Conservation (phyloP, 1,140 invertebrate genomes). For the Cyclargus thomasi region DNA sequence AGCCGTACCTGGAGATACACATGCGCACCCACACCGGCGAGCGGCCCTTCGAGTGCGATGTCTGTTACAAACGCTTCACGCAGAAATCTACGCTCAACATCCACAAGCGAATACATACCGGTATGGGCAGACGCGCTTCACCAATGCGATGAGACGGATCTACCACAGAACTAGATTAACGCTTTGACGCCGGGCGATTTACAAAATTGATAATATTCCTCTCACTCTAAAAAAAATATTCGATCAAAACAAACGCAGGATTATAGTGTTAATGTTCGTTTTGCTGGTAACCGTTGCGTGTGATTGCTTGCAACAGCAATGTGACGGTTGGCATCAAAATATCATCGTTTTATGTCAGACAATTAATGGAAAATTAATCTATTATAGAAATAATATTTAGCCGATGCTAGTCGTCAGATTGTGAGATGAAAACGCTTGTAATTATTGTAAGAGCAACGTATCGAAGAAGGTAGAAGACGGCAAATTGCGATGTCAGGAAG, state of each 20-base stretch:
- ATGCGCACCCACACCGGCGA: constrained; percentile 86
- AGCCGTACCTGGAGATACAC: constrained; percentile 84
- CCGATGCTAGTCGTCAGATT: constrained; percentile 23
- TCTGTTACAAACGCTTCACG: constrained; percentile 81
- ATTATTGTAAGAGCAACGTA: constrained; percentile 38
- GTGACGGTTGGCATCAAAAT: constrained; percentile 25
- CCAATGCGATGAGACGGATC: background rate
- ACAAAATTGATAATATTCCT: background rate
- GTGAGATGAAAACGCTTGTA: constrained; percentile 6
- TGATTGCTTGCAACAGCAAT: constrained; percentile 24
- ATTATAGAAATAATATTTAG: background rate
- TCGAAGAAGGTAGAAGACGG: constrained; percentile 60
- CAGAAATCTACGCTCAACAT: constrained; percentile 84
- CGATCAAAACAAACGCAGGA: background rate
- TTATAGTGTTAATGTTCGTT: constrained; percentile 11
- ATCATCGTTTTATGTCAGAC: background rate
- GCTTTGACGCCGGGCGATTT: background rate
- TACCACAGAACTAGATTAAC: background rate
- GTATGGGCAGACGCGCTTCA: constrained; percentile 45
- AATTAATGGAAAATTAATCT: background rate
- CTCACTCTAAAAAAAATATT: constrained; percentile 10
- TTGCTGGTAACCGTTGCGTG: constrained; percentile 20
- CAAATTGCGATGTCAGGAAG: constrained; percentile 65
- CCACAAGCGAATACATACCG: constrained; percentile 87
- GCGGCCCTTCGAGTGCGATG: constrained; percentile 82